Evolutionary conservation across 2,797 vertebrate genomes (phyloP).

Genomic region (Galagoides demidoff): DNA sequence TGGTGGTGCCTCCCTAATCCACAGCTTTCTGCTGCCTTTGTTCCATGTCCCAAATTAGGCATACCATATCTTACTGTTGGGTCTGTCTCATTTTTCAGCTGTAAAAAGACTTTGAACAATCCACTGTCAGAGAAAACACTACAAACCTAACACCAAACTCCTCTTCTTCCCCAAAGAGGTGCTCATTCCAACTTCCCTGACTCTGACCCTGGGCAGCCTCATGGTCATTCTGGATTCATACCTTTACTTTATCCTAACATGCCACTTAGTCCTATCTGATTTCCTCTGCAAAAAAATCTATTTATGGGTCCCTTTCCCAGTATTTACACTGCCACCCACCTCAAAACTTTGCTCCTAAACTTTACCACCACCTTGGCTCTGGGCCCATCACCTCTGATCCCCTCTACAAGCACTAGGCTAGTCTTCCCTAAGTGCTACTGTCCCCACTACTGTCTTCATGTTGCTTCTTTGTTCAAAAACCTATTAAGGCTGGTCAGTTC

Average conservation of each 20-base stretch:
- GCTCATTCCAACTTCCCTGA: background rate
- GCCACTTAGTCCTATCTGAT: background rate
- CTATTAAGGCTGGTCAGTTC: background rate
- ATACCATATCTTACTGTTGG: background rate
- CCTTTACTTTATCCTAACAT: background rate
- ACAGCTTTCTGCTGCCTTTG: background rate
- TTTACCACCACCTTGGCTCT: background rate
- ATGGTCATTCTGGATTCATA: background rate
- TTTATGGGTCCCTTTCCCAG: background rate
- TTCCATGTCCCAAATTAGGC: background rate
- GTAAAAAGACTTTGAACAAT: background rate
- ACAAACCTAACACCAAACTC: background rate
- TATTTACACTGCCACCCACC: background rate
- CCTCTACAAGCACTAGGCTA: background rate
- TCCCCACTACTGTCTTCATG: background rate
- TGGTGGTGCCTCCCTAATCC: background rate
- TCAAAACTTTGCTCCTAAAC: background rate
- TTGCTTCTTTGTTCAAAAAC: conserved; percentile 6
- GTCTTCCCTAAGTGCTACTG: conserved; percentile 25
- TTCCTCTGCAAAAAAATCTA: background rate
- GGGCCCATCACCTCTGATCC: background rate
- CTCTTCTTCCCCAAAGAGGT: background rate
- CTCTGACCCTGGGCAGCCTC: background rate
- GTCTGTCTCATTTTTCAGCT: background rate
- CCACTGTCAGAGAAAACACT: background rate